A percentile compares a stretch with the other conserved stretches of the same genome.
Conservation (phyloP, 2,113 vertebrate species). For the Gorsachius goisagi region DNA sequence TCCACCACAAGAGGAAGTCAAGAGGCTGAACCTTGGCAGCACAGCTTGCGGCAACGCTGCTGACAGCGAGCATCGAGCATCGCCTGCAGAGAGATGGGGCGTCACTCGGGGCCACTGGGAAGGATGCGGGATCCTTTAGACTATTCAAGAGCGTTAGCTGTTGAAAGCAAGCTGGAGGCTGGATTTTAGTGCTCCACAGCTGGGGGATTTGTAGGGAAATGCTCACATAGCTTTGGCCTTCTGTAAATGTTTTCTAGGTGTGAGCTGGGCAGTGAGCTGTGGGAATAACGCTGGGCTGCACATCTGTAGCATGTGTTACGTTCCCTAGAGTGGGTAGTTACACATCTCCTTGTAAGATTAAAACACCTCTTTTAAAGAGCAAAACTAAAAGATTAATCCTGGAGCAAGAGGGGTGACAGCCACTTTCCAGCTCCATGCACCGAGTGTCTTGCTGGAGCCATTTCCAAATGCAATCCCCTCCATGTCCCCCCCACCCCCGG, state of each 20-base stretch:
- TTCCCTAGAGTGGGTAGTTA: no score
- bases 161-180: not conserved
- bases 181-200: not conserved
- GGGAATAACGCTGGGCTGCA: rapidly evolving
- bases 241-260: not conserved
- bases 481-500: not conserved
- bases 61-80: not conserved
- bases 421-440: not conserved
- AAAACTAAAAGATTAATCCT: not conserved
- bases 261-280: not conserved
- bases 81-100: not conserved
- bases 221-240: not conserved
- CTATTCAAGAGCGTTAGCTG: not conserved
- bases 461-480: not conserved
- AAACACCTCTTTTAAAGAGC: not conserved
- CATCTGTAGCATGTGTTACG: rapidly evolving
- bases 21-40: not conserved
- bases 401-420: not conserved
- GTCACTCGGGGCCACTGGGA: rapidly evolving
- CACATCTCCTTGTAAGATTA: not conserved
- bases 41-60: not conserved
- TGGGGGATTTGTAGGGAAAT: not conserved
- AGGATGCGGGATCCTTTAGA: not conserved
- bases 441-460: no score
- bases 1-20: not conserved